Percentiles rank a stretch among this genome's conserved stretches.
These are phyloP conservation scores for Chloroclysta siterata DNA, from an alignment of 2,888 invertebrate genomes.

Conservation along the genomic window DNA sequence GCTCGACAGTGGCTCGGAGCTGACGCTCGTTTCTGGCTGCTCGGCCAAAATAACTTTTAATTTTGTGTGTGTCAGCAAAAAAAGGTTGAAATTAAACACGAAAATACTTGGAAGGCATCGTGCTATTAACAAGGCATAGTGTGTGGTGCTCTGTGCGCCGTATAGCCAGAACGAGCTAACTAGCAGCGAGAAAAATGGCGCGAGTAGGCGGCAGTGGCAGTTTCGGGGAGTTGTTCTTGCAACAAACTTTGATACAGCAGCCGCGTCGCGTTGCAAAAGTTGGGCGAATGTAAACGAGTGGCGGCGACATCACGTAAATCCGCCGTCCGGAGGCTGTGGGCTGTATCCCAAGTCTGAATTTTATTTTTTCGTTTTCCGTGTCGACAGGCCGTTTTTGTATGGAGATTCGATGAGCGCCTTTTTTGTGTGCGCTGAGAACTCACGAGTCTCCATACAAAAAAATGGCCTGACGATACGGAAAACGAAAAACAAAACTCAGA, in stretches of 20 bases:
- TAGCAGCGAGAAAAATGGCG: slow-evolving; percentile 14
- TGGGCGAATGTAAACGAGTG: slow-evolving; percentile 29
- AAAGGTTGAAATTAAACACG: slow-evolving; percentile 12
- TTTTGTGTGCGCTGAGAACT: too few species aligned
- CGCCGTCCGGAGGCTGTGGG: slow-evolving; percentile 2
- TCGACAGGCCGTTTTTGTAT: too few species aligned
- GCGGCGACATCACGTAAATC: slow-evolving; percentile 20
- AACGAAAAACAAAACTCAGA: too few species aligned
- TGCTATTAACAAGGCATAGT: background rate
- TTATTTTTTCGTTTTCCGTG: too few species aligned
- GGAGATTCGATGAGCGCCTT: too few species aligned
- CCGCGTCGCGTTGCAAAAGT: slow-evolving; percentile 30
- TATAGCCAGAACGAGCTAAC: slow-evolving; percentile 1
- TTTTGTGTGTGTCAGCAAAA: background rate
- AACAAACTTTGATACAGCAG: slow-evolving; percentile 32
- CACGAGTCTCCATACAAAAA: too few species aligned
- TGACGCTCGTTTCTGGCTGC: background rate
- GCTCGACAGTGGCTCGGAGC: background rate
- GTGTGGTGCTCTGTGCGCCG: slow-evolving; percentile 1
- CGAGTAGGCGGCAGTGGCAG: slow-evolving; percentile 16
- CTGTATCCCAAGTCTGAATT: background rate
- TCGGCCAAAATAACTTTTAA: slow-evolving; percentile 3
- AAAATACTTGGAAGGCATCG: slow-evolving; percentile 9
- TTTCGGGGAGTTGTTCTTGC: slow-evolving; percentile 23
- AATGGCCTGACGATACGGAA: too few species aligned